These are phyloP conservation scores for Yoshiicerus persimilis DNA, from an alignment of 1,140 invertebrate genomes.

Conservation along the genomic window DNA sequence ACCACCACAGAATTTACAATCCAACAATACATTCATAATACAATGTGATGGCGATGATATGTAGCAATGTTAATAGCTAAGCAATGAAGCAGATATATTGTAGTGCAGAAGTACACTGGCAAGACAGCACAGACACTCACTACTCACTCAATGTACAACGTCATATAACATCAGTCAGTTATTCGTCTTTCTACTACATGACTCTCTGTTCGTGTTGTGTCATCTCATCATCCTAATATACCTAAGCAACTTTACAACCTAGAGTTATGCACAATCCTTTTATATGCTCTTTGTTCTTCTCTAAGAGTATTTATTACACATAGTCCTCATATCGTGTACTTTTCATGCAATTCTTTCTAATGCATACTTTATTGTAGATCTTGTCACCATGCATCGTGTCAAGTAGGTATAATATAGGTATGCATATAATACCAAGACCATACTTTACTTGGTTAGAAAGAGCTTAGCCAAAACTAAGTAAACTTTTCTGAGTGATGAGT, in stretches of 20 bases:
- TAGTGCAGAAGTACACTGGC: no score
- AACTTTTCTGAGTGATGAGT: not conserved
- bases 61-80: not conserved
- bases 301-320: not conserved
- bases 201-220: not conserved
- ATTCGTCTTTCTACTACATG: not conserved
- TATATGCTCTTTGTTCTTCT: not conserved
- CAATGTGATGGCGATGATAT: not conserved
- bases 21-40: not conserved
- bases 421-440: no score
- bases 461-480: not conserved
- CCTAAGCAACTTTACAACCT: not conserved
- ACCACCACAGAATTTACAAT: not conserved
- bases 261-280: not conserved
- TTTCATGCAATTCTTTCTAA: not conserved
- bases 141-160: not conserved
- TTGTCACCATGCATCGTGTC: not conserved
- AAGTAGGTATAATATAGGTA: not conserved
- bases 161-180: not conserved
- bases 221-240: not conserved
- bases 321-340: not conserved
- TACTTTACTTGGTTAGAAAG: no score
- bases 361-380: not conserved
- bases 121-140: not conserved
- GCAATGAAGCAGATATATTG: not conserved